Evolutionary conservation across 2,113 vertebrate species (phyloP).

Genomic region (Gnathonemus echidnorhynchus): DNA sequence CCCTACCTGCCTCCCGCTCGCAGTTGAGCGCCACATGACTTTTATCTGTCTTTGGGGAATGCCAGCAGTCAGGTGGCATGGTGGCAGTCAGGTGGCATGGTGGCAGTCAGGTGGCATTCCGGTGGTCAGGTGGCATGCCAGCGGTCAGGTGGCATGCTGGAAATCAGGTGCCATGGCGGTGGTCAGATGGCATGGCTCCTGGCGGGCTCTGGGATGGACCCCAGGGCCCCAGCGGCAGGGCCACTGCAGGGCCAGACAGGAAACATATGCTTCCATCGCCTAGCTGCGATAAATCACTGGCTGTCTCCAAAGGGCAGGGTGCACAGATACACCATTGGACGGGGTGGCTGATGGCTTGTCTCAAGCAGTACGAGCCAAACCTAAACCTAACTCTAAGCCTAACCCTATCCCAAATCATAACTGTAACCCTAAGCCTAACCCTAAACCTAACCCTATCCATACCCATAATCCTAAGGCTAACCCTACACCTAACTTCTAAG

Average conservation of each 20-base stretch:
- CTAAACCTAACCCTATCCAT: not conserved
- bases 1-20: slow-evolving; percentile 16
- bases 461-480: not conserved
- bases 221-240: not conserved
- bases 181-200: not conserved
- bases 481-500: not conserved
- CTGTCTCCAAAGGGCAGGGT: not conserved
- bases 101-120: not conserved
- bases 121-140: too few relatives aligned
- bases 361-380: not conserved
- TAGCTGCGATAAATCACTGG: not conserved
- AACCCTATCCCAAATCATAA: not conserved
- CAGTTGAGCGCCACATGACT: slow-evolving; percentile 14
- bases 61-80: not conserved
- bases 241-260: not conserved
- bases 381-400: not conserved
- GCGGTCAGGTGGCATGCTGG: not conserved
- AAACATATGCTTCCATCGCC: not conserved
- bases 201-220: not conserved
- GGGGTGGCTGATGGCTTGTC: not conserved
- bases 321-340: too few relatives aligned
- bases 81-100: not conserved
- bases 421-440: not conserved
- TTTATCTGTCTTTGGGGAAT: slow-evolving; percentile 26
- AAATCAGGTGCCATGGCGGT: too few relatives aligned